These are phyloP conservation scores for Microctonus brassicae DNA, from an alignment of 2,888 invertebrate species.

Conservation along the genomic window DNA sequence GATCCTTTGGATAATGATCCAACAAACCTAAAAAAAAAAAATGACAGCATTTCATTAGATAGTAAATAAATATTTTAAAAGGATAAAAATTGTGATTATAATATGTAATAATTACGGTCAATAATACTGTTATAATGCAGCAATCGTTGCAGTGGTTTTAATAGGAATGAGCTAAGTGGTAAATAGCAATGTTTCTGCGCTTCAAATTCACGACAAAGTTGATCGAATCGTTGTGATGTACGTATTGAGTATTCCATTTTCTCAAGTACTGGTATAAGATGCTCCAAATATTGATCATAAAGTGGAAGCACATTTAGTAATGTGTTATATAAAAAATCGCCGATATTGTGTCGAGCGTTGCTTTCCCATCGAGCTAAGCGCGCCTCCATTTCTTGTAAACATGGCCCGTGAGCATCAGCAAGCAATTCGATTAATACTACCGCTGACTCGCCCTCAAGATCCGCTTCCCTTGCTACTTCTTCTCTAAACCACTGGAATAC, in stretches of 20 bases:
- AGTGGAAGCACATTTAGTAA: constrained; percentile 75
- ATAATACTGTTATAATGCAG: constrained; percentile 86
- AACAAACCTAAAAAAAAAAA: constrained; percentile 73
- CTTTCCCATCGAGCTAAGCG: constrained; percentile 82
- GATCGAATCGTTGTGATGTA: constrained; percentile 78
- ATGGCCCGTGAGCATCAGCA: constrained; percentile 84
- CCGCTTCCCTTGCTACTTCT: constrained; percentile 76
- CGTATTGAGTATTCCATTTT: constrained; percentile 84
- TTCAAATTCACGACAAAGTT: constrained; percentile 83
- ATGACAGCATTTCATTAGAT: neutral
- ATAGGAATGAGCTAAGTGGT: constrained; percentile 84
- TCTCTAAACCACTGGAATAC: constrained; percentile 80
- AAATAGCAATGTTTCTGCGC: constrained; percentile 88
- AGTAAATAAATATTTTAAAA: neutral
- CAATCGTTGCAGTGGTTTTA: constrained; percentile 87
- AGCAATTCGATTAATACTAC: constrained; percentile 78
- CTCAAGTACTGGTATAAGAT: constrained; percentile 82
- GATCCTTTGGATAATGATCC: constrained; percentile 80
- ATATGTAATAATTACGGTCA: constrained; percentile 78
- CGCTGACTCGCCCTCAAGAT: constrained; percentile 75
- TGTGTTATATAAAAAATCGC: constrained; percentile 81
- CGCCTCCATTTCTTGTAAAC: constrained; percentile 84
- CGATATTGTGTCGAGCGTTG: constrained; percentile 76
- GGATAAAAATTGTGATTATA: neutral
- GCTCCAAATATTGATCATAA: constrained; percentile 81